Evolutionary conservation across 2,113 vertebrate species (phyloP).

Genomic region (Gnathonemus longibarbis): DNA sequence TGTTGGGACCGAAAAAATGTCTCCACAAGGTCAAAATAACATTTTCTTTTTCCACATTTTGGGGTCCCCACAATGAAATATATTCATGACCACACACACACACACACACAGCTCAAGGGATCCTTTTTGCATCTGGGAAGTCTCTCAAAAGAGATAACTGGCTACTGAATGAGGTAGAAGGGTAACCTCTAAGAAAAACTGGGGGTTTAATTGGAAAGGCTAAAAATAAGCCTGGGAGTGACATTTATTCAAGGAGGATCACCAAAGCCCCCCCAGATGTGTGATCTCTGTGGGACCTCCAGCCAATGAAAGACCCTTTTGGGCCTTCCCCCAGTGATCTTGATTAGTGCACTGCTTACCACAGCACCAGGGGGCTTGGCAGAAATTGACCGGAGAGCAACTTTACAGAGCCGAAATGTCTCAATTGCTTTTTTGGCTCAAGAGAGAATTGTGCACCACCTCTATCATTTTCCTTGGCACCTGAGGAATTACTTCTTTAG

Average conservation of each 20-base stretch:
- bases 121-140: not conserved
- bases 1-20: not conserved
- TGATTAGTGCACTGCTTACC: slow-evolving; percentile 3
- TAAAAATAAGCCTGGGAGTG: slow-evolving; percentile 58
- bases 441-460: not conserved
- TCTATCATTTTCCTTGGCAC: not conserved
- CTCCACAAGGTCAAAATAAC: not conserved
- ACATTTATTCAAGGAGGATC: slow-evolving; percentile 55
- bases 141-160: not conserved
- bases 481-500: not conserved
- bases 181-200: slow-evolving; percentile 12
- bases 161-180: not conserved
- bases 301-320: slow-evolving; percentile 18
- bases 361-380: not conserved
- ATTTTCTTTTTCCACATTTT: not conserved
- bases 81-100: not conserved
- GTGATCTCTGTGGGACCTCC: slow-evolving; percentile 47
- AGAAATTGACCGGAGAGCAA: not conserved
- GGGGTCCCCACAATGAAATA: not conserved
- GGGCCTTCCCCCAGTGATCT: not conserved
- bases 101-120: not conserved
- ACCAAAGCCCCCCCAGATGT: slow-evolving; percentile 40
- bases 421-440: not conserved
- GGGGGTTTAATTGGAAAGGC: slow-evolving; percentile 55
- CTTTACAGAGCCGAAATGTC: not conserved